Evolutionary conservation across 2,797 vertebrate genomes (phyloP).

Genomic region (Perodicticus potto): DNA sequence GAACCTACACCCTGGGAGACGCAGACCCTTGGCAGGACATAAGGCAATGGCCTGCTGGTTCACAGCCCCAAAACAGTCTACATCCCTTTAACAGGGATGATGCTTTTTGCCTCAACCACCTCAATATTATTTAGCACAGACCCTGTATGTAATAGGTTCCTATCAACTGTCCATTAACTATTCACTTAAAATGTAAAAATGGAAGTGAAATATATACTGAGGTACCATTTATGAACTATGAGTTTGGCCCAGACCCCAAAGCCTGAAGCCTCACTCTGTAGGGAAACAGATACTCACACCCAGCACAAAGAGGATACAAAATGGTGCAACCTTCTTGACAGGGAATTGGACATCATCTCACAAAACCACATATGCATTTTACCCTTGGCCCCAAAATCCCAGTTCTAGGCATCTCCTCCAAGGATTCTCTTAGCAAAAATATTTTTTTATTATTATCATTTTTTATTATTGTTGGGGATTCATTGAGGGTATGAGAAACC

Average conservation of each 20-base stretch:
- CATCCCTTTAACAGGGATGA: neutral
- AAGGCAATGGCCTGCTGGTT: accelerated
- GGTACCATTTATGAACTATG: neutral
- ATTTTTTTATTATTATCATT: too few species aligned
- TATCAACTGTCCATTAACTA: neutral
- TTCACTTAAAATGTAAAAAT: neutral
- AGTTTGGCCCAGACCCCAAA: neutral
- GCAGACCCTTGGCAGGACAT: neutral
- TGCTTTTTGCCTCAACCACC: neutral
- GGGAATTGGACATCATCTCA: neutral
- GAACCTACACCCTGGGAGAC: neutral
- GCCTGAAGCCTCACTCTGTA: accelerated
- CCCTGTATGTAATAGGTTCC: accelerated
- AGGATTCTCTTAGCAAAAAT: neutral
- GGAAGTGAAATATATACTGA: neutral
- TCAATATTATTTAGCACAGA: neutral
- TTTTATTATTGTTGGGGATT: too few species aligned
- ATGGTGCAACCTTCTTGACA: neutral
- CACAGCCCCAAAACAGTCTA: neutral
- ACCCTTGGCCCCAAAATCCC: neutral
- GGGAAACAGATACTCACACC: neutral
- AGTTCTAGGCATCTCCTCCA: neutral
- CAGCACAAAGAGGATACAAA: neutral
- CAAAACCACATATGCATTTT: neutral
- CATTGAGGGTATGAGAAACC: too few species aligned